These are phyloP conservation scores for Tetraneura akinire DNA, from an alignment of 1,140 invertebrate genomes.

Conservation along the genomic window DNA sequence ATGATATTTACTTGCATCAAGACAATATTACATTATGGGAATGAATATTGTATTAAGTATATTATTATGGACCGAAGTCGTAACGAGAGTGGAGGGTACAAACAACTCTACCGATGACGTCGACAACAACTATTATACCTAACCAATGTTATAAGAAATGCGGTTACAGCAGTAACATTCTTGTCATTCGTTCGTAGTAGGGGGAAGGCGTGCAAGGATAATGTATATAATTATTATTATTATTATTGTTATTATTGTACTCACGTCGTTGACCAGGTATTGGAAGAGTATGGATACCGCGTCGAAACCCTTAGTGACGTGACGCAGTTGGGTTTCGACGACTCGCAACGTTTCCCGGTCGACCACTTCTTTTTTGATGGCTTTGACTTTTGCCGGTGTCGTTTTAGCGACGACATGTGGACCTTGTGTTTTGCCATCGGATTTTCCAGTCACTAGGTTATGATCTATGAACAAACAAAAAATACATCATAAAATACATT, in stretches of 20 bases:
- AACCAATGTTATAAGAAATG: background rate
- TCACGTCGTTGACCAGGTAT: slow-evolving; percentile 72
- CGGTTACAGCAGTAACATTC: too few species aligned
- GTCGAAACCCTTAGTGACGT: slow-evolving; percentile 63
- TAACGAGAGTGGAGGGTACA: background rate
- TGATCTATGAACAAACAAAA: slow-evolving; percentile 17
- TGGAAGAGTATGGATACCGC: slow-evolving; percentile 71
- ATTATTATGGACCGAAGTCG: background rate
- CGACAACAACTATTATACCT: background rate
- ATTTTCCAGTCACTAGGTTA: background rate
- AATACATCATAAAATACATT: too few species aligned
- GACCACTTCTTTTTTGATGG: background rate
- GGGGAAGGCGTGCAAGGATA: background rate
- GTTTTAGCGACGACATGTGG: background rate
- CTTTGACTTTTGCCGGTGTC: background rate
- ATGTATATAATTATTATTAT: too few species aligned
- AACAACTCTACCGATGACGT: background rate
- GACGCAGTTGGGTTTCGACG: slow-evolving; percentile 54
- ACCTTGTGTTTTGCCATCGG: slow-evolving; percentile 5
- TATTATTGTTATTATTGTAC: slow-evolving; percentile 53
- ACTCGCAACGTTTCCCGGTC: background rate
- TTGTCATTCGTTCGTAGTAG: too few species aligned
- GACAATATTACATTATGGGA: background rate
- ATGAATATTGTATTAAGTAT: background rate
- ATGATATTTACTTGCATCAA: background rate